Conservation (phyloP, 2,113 vertebrate genomes). For the Albula glossodonta region DNA sequence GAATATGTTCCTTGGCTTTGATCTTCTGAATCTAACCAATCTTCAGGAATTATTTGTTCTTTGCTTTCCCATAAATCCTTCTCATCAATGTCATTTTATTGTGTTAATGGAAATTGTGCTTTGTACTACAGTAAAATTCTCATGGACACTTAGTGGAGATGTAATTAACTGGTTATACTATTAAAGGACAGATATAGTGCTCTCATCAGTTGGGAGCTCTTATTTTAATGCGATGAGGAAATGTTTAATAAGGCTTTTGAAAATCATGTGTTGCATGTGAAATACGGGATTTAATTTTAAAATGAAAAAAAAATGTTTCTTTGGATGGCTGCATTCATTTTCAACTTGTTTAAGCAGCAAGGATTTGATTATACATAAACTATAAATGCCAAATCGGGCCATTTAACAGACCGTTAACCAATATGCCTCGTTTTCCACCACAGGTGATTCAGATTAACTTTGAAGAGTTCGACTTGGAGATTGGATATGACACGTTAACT, state of each 20-base stretch:
- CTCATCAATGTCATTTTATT: conserved; percentile 7
- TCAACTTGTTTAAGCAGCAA: neutral
- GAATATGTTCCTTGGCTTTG: neutral
- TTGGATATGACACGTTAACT: conserved; percentile 94
- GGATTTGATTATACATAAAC: neutral
- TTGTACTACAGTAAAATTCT: neutral
- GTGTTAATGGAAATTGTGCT: conserved; percentile 1
- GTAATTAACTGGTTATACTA: neutral
- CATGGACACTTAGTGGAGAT: neutral
- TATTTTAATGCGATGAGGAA: neutral
- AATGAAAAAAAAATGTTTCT: neutral
- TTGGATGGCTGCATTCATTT: neutral
- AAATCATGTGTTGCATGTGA: neutral
- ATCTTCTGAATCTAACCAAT: neutral
- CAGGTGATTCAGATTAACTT: conserved; percentile 99
- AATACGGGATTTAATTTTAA: neutral
- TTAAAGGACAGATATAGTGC: neutral
- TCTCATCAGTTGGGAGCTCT: neutral
- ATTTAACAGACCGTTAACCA: conserved; percentile 35
- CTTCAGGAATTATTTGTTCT: neutral
- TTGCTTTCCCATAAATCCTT: neutral
- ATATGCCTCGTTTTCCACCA: conserved; percentile 41
- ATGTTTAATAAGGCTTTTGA: neutral
- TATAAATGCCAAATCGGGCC: conserved; percentile 12
- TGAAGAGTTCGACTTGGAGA: conserved; percentile 98